Conservation (phyloP, 2,797 vertebrate species). For the Oophaga sylvatica region DNA sequence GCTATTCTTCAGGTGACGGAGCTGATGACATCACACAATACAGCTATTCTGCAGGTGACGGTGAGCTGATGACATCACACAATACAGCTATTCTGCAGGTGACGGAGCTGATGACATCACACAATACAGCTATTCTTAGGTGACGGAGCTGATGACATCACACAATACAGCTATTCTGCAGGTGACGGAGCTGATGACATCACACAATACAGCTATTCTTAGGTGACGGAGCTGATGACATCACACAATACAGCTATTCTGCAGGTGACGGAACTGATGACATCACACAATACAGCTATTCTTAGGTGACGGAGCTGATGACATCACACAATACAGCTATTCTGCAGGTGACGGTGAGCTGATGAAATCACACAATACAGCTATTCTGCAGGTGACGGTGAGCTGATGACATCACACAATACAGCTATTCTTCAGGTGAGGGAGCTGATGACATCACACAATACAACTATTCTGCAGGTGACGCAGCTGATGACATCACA, state of each 20-base stretch:
- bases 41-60: not conserved
- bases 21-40: not conserved
- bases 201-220: too few relatives aligned
- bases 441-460: not conserved
- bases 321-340: not conserved
- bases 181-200: not conserved
- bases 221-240: not conserved
- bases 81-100: not conserved
- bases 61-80: not conserved
- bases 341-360: not conserved
- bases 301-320: not conserved
- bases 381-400: too few relatives aligned
- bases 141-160: not conserved
- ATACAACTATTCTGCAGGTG: not conserved
- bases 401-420: not conserved
- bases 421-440: not conserved
- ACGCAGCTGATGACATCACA: not conserved
- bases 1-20: not conserved
- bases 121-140: not conserved
- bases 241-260: not conserved
- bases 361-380: too few relatives aligned
- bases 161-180: not conserved
- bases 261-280: not conserved
- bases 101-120: not conserved
- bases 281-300: not conserved